A percentile compares a stretch with the other conserved stretches of the same genome.
Evolutionary conservation across 35 echinoderm and acorn worm genomes (phyloP).

Genomic region (Chiridota heheva): DNA sequence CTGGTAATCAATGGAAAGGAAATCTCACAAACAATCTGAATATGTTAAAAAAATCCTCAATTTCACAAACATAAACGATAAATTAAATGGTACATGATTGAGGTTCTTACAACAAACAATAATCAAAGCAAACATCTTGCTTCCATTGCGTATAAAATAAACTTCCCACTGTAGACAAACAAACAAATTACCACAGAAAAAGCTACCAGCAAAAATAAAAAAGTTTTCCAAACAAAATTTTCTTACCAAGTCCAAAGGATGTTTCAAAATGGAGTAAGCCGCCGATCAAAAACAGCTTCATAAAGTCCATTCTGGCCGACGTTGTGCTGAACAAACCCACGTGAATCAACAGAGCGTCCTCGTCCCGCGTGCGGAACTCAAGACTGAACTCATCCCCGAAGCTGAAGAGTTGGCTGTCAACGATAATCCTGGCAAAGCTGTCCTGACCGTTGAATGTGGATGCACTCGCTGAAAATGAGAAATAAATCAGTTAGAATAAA

Average conservation of each 20-base stretch:
- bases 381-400: conserved; percentile 84
- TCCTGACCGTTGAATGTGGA: conserved; percentile 72
- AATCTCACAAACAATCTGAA: too few relatives aligned
- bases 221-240: not conserved
- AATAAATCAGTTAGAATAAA: not conserved
- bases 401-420: conserved; percentile 62
- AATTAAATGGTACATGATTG: too few relatives aligned
- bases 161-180: too few relatives aligned
- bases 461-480: conserved; percentile 48
- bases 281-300: conserved; percentile 38
- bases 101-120: too few relatives aligned
- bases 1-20: too few relatives aligned
- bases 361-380: conserved; percentile 79
- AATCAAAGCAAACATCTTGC: too few relatives aligned
- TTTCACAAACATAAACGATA: too few relatives aligned
- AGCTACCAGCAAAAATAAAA: too few relatives aligned
- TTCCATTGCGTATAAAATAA: too few relatives aligned
- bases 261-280: conserved; percentile 58
- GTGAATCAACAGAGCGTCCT: conserved; percentile 65
- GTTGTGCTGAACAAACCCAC: conserved; percentile 59
- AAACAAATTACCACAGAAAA: too few relatives aligned
- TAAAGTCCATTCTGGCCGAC: conserved; percentile 50
- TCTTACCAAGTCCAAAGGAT: conserved; percentile 46
- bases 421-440: conserved; percentile 59
- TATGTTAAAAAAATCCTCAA: too few relatives aligned